phyloP scores from a whole-genome alignment of 2,797 vertebrate species.

The Gouania willdenowi region DNA sequence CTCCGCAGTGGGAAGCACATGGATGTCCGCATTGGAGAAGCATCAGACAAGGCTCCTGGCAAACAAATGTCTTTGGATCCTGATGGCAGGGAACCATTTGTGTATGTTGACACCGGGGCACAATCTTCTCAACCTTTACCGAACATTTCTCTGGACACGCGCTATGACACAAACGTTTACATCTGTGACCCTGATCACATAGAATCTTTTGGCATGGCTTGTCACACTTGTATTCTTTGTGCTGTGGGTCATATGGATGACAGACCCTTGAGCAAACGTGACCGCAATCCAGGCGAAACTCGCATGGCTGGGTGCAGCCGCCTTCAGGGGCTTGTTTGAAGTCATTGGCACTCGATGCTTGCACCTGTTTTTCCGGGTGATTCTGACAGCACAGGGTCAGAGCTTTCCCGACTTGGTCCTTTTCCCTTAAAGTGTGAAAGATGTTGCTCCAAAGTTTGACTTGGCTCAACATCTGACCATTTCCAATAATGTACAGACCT shows the following conservation, averaged over 20 bases:
- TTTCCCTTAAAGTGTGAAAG: conserved; percentile 78
- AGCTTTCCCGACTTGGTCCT: conserved; percentile 69
- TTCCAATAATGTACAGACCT: conserved; percentile 88
- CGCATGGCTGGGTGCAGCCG: conserved; percentile 84
- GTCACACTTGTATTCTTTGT: conserved; percentile 79
- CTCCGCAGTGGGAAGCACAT: conserved; percentile 78
- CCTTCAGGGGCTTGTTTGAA: conserved; percentile 87
- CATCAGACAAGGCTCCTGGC: conserved; percentile 76
- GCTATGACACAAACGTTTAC: conserved; percentile 69
- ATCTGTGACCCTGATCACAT: conserved; percentile 81
- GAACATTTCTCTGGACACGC: conserved; percentile 74
- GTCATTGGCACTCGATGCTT: conserved; percentile 73
- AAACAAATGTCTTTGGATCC: conserved; percentile 69
- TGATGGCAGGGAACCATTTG: conserved; percentile 86
- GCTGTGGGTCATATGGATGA: conserved; percentile 85
- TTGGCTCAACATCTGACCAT: conserved; percentile 81
- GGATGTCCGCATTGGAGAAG: conserved; percentile 78
- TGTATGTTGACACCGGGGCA: conserved; percentile 78
- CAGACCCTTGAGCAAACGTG: conserved; percentile 87
- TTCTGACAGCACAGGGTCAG: conserved; percentile 88
- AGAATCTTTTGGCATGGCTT: conserved; percentile 83
- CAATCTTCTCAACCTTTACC: conserved; percentile 77
- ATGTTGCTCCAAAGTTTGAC: conserved; percentile 88
- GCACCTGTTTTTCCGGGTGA: conserved; percentile 78
- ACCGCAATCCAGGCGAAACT: conserved; percentile 85